Percentiles rank a stretch among this genome's conserved stretches.
These are phyloP conservation scores for Sorex araneus DNA, from an alignment of 2,113 vertebrate species.

Conservation along the genomic window DNA sequence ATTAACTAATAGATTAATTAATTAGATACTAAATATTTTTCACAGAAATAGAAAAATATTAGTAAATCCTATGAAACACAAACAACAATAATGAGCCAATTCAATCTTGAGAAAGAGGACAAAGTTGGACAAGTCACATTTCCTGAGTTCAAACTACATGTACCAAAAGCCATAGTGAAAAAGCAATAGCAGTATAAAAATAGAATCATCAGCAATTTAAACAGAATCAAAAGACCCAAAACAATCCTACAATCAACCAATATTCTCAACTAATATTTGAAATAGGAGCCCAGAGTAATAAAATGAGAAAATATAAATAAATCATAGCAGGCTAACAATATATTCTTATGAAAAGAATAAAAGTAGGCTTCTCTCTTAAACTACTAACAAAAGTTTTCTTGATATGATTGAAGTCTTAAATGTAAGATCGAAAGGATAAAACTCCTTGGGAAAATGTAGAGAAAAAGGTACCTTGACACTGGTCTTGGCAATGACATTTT, in stretches of 20 bases:
- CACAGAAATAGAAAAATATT: background rate
- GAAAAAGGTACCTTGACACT: background rate
- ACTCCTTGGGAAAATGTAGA: background rate
- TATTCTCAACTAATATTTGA: background rate
- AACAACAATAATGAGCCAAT: background rate
- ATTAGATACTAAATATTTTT: background rate
- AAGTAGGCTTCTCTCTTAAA: background rate
- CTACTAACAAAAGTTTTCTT: background rate
- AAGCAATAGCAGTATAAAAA: background rate
- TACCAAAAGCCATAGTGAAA: background rate
- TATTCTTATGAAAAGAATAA: background rate
- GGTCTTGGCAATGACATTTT: background rate
- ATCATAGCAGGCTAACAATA: background rate
- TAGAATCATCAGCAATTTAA: background rate
- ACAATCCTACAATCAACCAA: background rate
- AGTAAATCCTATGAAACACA: background rate
- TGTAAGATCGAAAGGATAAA: background rate
- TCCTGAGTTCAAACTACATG: slow-evolving; percentile 4
- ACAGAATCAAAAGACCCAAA: background rate
- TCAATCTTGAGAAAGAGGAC: background rate
- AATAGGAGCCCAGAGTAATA: background rate
- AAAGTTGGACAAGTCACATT: background rate
- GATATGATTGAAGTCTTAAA: background rate
- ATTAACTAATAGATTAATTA: background rate
- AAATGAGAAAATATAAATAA: background rate